These are phyloP conservation scores for Dendrocincla fuliginosa DNA, from an alignment of 2,797 vertebrate genomes.

Conservation along the genomic window DNA sequence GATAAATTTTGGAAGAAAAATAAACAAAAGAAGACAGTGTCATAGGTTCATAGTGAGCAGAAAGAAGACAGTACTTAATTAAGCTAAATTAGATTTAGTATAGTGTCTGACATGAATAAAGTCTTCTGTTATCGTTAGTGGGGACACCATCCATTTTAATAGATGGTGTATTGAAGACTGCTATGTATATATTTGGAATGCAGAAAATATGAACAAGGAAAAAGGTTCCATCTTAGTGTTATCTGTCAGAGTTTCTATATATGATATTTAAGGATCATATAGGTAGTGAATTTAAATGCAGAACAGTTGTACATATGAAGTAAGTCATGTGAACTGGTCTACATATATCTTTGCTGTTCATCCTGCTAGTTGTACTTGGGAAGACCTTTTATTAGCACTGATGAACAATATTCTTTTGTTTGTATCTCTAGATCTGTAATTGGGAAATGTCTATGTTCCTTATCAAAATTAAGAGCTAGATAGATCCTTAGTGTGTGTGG, in stretches of 20 bases:
- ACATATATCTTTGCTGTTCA: not conserved
- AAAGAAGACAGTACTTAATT: not conserved
- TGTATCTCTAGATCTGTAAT: not conserved
- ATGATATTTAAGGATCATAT: not conserved
- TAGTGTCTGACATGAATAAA: not conserved
- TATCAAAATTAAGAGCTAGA: not conserved
- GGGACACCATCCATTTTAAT: not conserved
- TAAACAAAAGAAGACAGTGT: not conserved
- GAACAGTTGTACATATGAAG: not conserved
- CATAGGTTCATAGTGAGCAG: not conserved
- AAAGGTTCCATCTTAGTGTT: not conserved
- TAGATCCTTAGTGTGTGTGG: not conserved
- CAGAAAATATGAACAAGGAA: not conserved
- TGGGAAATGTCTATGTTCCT: accelerated
- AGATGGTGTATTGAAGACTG: not conserved
- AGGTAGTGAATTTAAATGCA: not conserved
- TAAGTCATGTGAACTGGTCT: not conserved
- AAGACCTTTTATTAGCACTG: not conserved
- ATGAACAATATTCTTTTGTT: not conserved
- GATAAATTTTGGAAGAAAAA: not conserved
- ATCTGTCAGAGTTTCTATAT: not conserved
- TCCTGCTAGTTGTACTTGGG: not conserved
- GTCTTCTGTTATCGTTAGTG: not conserved
- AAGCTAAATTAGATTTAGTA: not conserved
- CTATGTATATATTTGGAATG: not conserved